Base-by-base conservation (phyloP, 2,797 vertebrate species). In the Molossus alvarezi region DNA sequence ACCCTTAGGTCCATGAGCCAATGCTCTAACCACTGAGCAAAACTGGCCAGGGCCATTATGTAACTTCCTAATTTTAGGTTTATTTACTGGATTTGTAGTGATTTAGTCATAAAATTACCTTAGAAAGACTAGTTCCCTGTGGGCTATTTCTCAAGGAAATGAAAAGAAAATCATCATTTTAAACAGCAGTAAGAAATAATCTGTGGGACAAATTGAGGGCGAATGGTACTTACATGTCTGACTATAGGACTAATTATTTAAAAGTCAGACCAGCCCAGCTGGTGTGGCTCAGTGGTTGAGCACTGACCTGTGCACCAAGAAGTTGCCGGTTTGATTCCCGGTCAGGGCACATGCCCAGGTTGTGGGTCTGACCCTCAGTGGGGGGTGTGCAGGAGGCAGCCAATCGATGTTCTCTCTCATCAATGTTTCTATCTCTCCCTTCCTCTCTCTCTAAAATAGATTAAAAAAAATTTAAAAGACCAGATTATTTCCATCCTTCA, bases 21-120 rank as follows among this genome's bases (percentile, higher is more conserved):
- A 45, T 45, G 41, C 41, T 45, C 41, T 45, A 45, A 45, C 41
- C 41, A 45, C 41, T 45, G 41, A 45, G 41, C 41, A 5, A 45
- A 45, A 45, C 41, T 45, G 41, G 41, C 41, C 41, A 45, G 41
- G 41, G 41, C 41, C 9, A 90, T 64, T 72, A 92, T 81, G 64
- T 83, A 75, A 73, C 25, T 91, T 73, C 45, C 80, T 93, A 62
- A 90, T 95, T 95, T 92, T 88, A 88, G 23, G 33, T 95, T 90
- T 90, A 67, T 55, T 60, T 33, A 77, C 1, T 92, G 51, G 29
- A 80, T 45, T 88, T 87, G 75, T 93, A 60, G 57, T 80, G 72
- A 88, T 55, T 77, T 87, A 18, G n/a, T 79, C 23, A 33, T 65
- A 90, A 80, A 86, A 93, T 45, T 75, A 17, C 55, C 75, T 79